Conservation (phyloP, 2,113 vertebrate species). For the Gnathonemus longibarbis region DNA sequence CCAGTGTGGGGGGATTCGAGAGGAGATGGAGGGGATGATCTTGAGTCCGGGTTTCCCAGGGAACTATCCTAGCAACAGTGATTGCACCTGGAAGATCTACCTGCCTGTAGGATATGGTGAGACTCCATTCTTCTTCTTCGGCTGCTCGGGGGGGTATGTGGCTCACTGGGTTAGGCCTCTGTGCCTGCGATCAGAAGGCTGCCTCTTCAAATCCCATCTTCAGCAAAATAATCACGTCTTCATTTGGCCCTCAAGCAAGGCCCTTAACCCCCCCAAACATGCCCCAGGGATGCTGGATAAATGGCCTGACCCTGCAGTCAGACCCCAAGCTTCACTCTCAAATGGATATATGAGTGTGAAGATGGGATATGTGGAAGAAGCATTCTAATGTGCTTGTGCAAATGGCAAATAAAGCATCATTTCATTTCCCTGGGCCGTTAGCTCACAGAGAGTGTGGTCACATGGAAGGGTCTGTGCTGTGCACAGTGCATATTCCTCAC, state of each 20-base stretch:
- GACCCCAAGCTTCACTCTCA: background rate
- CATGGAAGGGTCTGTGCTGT: background rate
- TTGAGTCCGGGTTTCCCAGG: constrained; percentile 96
- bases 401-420: background rate
- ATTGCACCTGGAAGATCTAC: constrained; percentile 91
- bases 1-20: constrained; percentile 83
- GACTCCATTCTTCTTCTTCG: constrained; percentile 28
- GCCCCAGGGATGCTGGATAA: background rate
- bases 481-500: background rate
- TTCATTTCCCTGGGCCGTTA: background rate
- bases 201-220: background rate
- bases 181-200: background rate
- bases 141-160: background rate
- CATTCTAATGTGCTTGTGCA: background rate
- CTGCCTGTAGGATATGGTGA: constrained; percentile 91
- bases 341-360: background rate
- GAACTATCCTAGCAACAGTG: constrained; percentile 95
- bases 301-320: background rate
- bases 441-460: background rate
- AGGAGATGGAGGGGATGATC: constrained; percentile 92
- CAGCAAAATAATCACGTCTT: background rate
- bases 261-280: background rate
- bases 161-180: background rate
- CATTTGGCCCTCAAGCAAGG: background rate
- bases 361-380: background rate